Evolutionary conservation across 2,797 vertebrate species (phyloP), one percentile per base, ranked within the genome.

Genomic region (Delichon dasypus): DNA sequence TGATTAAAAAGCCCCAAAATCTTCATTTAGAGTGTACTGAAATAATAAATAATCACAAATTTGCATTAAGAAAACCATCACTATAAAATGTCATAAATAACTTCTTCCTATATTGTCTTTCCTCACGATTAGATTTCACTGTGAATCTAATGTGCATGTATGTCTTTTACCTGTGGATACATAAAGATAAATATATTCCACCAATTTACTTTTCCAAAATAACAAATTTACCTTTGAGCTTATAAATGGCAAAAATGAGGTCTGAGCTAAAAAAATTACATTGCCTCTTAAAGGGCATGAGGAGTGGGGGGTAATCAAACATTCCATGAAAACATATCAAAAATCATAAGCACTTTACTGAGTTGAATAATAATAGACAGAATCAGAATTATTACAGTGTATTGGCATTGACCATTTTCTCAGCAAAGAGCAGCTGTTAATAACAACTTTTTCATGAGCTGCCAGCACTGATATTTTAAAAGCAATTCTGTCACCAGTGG

Each of bases 391-490:
- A 72, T 45, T 89, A 60, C 16, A 91, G n/a, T 54, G 25, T 36
- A 45, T 11, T 66, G 71, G 40, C 36, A 78, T 9, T 19, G 7
- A 48, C n/a, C 18, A 73, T 81, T 88, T 86, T 92, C 79, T 54
- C 77, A 90, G 66, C 51, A 84, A 88, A 45, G 15, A 75, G 30
- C 44, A 75, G 40, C 61, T 81, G 36, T 64, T 87, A 90, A 29
- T 70, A 83, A n/a, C 34, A 88, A 32, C n/a, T 86, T 70, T 67
- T 34, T 67, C 55, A 79, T 53, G 25, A 91, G 40, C 74, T 79
- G 77, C 48, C 83, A 93, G 12, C 9, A n/a, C 51, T 58, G 79
- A 90, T 77, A 84, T 55, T 82, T 88, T 50, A 87, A 90, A 95
- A 94, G 80, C 71, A 90, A 89, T 81, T 93, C 82, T 66, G 40